These are phyloP conservation scores for Chelon labrosus DNA, from an alignment of 2,797 vertebrate genomes.

Conservation along the genomic window DNA sequence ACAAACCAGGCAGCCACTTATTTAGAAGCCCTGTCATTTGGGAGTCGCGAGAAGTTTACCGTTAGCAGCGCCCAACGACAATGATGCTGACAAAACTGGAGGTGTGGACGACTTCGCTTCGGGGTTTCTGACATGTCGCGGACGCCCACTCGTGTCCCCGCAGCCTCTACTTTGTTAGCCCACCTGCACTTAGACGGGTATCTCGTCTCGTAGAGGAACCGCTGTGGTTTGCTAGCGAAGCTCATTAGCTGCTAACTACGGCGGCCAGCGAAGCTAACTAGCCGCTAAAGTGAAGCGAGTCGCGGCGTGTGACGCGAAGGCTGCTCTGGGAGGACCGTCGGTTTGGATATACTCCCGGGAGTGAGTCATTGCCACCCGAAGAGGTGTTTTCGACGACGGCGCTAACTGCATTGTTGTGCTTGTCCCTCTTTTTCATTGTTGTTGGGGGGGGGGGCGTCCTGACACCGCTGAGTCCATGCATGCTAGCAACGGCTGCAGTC, in stretches of 20 bases:
- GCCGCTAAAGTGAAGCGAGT: conserved; percentile 57
- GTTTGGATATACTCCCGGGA: conserved; percentile 14
- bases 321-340: conserved; percentile 6
- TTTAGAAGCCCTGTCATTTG: conserved; percentile 35
- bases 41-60: conserved; percentile 77
- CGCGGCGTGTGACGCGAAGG: conserved; percentile 35
- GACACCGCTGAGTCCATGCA: conserved; percentile 13
- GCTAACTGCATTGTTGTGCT: neutral
- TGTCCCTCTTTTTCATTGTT: conserved; percentile 15
- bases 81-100: conserved; percentile 28
- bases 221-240: neutral
- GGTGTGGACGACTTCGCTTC: conserved; percentile 1
- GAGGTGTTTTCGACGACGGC: neutral
- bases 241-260: conserved; percentile 53
- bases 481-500: conserved; percentile 46
- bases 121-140: neutral
- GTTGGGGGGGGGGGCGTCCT: conserved; percentile 38
- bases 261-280: conserved; percentile 51
- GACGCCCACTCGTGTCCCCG: neutral
- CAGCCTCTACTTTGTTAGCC: conserved; percentile 14
- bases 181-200: conserved; percentile 25
- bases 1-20: conserved; percentile 83
- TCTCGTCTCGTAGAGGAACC: conserved; percentile 10
- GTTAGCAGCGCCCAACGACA: conserved; percentile 32
- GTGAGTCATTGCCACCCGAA: neutral